A percentile compares a stretch with the other conserved stretches of the same genome.
These are phyloP conservation scores for Diplosoma virens DNA, from an alignment of 23 tunicate genomes.

Conservation along the genomic window DNA sequence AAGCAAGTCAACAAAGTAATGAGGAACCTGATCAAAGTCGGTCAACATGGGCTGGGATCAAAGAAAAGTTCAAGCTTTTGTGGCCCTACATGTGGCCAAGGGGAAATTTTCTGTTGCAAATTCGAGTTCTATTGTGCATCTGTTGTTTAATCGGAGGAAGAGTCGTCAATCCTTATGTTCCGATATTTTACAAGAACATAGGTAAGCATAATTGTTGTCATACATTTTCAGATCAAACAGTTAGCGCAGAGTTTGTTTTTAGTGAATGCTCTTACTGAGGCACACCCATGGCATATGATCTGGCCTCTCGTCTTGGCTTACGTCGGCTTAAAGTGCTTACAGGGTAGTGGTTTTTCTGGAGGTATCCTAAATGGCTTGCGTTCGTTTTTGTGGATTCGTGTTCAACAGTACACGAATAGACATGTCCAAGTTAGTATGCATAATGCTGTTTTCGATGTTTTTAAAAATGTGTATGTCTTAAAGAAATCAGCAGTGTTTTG, in stretches of 20 bases:
- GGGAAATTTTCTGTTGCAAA: conserved; percentile 50
- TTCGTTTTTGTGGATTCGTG: conserved; percentile 77
- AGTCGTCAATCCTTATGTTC: conserved; percentile 87
- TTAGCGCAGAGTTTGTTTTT: neutral
- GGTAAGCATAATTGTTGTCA: conserved; percentile 25
- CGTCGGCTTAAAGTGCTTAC: conserved; percentile 66
- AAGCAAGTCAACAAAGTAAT: neutral
- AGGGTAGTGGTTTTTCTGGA: conserved; percentile 82
- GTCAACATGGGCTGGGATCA: conserved; percentile 73
- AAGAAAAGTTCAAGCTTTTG: conserved; percentile 54
- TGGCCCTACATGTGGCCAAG: conserved; percentile 95
- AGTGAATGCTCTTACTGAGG: conserved; percentile 74
- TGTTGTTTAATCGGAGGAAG: conserved; percentile 74
- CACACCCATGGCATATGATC: conserved; percentile 45
- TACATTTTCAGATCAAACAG: neutral
- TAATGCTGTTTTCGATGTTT: too few species aligned
- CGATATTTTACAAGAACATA: conserved; percentile 71
- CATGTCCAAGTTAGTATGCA: conserved; percentile 54
- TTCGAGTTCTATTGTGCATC: conserved; percentile 68
- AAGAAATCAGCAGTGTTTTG: too few species aligned
- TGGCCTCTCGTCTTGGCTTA: conserved; percentile 66
- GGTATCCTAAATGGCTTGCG: conserved; percentile 73
- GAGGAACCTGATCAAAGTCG: neutral
- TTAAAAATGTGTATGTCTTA: too few species aligned
- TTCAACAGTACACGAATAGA: conserved; percentile 91